Percentiles rank a stretch among this genome's conserved stretches.
Evolutionary conservation across 2,113 vertebrate species (phyloP).

Genomic region (Eublepharis macularius): DNA sequence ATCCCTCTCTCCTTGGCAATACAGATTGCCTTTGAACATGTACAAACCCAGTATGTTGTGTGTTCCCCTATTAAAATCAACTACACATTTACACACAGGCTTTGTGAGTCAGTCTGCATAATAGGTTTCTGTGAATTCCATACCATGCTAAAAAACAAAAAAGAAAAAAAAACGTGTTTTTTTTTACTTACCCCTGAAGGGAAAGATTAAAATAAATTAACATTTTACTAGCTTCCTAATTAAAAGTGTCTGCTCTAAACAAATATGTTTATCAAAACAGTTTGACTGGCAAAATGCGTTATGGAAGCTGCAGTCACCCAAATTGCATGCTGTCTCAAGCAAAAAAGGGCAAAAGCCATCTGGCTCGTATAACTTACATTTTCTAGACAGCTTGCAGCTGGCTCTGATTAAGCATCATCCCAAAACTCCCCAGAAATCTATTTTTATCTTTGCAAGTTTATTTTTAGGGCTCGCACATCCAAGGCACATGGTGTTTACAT

Average conservation of each 20-base stretch:
- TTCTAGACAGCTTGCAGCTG: conserved; percentile 86
- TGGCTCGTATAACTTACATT: conserved; percentile 81
- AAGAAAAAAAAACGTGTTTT: not conserved
- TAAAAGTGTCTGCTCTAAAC: conserved; percentile 77
- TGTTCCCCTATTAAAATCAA: not conserved
- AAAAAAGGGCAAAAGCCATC: conserved; percentile 84
- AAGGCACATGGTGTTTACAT: conserved; percentile 77
- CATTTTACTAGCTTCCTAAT: conserved; percentile 76
- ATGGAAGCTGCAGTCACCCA: conserved; percentile 77
- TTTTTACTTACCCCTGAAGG: conserved; percentile 46
- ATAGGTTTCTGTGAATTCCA: conserved; percentile 25
- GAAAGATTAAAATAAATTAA: conserved; percentile 80
- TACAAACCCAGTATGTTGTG: not conserved
- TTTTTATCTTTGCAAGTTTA: conserved; percentile 78
- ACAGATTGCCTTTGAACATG: not conserved
- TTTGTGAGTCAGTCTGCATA: conserved; percentile 13
- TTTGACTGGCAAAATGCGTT: conserved; percentile 80
- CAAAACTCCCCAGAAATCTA: conserved; percentile 74
- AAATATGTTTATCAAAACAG: conserved; percentile 83
- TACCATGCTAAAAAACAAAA: conserved; percentile 43
- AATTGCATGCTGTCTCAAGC: conserved; percentile 81
- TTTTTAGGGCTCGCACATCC: conserved; percentile 79
- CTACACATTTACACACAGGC: not conserved
- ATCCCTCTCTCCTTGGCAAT: not conserved
- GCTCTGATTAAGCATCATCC: conserved; percentile 83